Evolutionary conservation across 1,140 invertebrate genomes (phyloP), one percentile per base, ranked within the genome.

Genomic region (Alviniconcha marisindica): DNA sequence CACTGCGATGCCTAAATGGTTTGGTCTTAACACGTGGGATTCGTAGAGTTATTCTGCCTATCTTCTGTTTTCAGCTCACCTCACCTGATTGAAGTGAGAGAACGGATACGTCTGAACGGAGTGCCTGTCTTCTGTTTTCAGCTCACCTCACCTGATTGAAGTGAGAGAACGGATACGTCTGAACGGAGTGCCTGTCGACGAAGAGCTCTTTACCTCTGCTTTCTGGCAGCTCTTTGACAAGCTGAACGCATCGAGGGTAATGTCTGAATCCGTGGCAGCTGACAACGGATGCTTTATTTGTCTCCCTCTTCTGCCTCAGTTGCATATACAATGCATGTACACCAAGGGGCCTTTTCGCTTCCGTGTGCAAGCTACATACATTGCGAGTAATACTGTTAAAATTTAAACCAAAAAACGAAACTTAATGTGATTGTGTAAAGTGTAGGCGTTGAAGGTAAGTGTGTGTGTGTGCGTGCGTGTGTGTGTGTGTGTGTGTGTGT

Each of bases 161-260:
- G 97, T 98, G 0, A 94, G 96, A n/a, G 99, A 99, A 92, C 94
- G 99, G 77, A 97, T 99, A 81, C 95, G 96, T 74, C 95, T 99
- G 42, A 95, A 98, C 94, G 98, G 98, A 0, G 87, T 94, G 77
- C 95, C 97, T 0, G 94, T 99, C 73, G 94, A 94, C 33, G 94
- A 96, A 88, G 92, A 95, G 0, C 91, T 94, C 84, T 99, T 99
- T 93, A 94, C 95, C 0, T 86, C 95, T 10, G 95, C 97, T 89
- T 99, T 99, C 92, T 97, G 97, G 95, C 92, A 95, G 81, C 95
- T 98, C 24, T 98, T 97, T 90, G 94, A 95, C 74, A 91, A 90
- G 15, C 89, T 98, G 28, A 7, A n/a, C 10, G 21, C 28, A 31
- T 14, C 60, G 24, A 63, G 28, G 60, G 60, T 63, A 54, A n/a